Percentiles rank a stretch among this genome's conserved stretches.
Evolutionary conservation across 2,113 vertebrate species (phyloP).

Genomic region (Spea bombifrons): DNA sequence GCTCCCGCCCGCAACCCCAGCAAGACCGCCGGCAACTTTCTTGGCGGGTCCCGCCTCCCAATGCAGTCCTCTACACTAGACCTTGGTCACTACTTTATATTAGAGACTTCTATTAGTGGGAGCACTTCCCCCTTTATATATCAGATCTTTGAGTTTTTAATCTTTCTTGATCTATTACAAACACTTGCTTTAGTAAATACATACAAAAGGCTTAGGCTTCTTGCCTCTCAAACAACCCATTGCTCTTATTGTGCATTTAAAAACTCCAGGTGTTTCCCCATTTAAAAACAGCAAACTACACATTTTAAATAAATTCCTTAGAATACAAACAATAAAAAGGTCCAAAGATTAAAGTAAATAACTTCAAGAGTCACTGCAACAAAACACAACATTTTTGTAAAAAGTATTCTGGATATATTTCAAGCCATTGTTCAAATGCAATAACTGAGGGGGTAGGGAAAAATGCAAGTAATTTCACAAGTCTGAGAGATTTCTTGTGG

Average conservation of each 20-base stretch:
- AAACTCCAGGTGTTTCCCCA: background rate
- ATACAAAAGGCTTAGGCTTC: too few species aligned
- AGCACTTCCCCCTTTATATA: too few species aligned
- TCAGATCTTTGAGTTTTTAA: too few species aligned
- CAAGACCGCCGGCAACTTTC: too few species aligned
- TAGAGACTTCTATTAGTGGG: too few species aligned
- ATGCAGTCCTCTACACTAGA: too few species aligned
- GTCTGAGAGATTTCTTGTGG: background rate
- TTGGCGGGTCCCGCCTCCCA: too few species aligned
- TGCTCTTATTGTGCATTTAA: background rate
- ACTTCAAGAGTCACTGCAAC: conserved; percentile 1
- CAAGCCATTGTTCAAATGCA: conserved; percentile 42
- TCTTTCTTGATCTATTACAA: too few species aligned
- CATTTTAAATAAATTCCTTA: background rate
- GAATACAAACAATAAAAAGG: background rate
- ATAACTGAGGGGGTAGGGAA: background rate
- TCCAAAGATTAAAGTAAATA: background rate
- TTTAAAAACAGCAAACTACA: background rate
- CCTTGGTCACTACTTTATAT: too few species aligned
- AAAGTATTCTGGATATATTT: conserved; percentile 65
- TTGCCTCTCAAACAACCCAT: too few species aligned
- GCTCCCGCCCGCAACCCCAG: too few species aligned
- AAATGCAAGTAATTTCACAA: conserved; percentile 6
- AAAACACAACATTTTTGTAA: conserved; percentile 36
- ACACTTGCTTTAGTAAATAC: too few species aligned